Percentiles rank a stretch among this genome's conserved stretches.
Evolutionary conservation across 2,888 invertebrate species (phyloP).

Genomic region (Deilephila porcellus): DNA sequence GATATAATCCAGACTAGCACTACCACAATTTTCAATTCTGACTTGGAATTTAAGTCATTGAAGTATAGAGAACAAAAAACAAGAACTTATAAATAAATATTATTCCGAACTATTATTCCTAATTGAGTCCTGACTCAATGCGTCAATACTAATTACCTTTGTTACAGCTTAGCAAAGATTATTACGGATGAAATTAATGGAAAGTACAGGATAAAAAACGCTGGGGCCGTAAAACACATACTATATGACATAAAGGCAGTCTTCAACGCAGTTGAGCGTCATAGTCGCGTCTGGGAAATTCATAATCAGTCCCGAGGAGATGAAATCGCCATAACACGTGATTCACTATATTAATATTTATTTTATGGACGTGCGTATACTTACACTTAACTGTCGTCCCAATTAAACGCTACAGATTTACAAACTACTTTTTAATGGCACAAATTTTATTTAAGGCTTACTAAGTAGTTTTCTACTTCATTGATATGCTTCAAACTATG

Average conservation of each 20-base stretch:
- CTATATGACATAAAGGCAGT: neutral
- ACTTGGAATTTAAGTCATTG: too few species aligned
- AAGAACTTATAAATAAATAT: too few species aligned
- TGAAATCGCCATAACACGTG: constrained; percentile 13
- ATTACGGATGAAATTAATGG: neutral
- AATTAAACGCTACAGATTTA: neutral
- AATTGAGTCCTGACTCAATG: neutral
- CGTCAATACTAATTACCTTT: neutral
- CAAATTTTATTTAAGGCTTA: neutral
- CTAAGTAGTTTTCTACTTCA: neutral
- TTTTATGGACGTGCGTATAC: constrained; percentile 21
- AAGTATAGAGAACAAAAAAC: too few species aligned
- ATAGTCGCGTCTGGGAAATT: neutral
- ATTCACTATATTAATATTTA: constrained; percentile 11
- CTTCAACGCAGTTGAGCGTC: neutral
- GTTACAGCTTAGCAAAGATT: neutral
- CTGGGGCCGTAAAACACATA: neutral
- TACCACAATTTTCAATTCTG: too few species aligned
- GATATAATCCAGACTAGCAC: too few species aligned
- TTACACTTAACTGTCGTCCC: neutral
- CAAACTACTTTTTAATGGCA: neutral
- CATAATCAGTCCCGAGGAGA: constrained; percentile 13
- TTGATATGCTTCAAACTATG: too few species aligned
- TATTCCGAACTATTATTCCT: neutral
- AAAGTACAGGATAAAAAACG: neutral